Conservation (phyloP, 2,113 vertebrate species). For the Callaeas wilsoni region DNA sequence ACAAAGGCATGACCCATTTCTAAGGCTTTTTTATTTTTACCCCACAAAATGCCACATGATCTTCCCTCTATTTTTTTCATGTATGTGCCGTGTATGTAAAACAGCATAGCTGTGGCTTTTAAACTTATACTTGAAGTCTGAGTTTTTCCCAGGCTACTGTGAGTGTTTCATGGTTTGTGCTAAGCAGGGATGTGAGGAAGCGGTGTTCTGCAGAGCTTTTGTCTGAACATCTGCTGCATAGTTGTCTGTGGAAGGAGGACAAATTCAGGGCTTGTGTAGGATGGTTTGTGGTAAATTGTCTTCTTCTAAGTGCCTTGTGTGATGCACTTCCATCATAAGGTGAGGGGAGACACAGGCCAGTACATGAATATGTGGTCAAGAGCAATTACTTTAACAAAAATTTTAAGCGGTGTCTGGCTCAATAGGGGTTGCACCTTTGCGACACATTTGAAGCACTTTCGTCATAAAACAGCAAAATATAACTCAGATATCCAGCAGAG, state of each 20-base stretch:
- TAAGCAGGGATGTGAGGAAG: neutral
- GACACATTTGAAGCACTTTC: neutral
- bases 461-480: neutral
- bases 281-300: neutral
- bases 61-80: neutral
- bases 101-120: neutral
- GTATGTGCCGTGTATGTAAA: neutral
- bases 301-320: neutral
- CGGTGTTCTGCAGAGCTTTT: neutral
- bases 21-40: neutral
- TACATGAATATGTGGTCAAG: neutral
- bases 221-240: neutral
- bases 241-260: neutral
- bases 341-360: neutral
- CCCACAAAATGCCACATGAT: neutral
- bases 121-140: neutral
- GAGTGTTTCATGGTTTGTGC: neutral
- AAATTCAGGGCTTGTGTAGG: neutral
- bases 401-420: neutral
- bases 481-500: neutral
- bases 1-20: neutral
- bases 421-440: accelerated
- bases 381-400: neutral
- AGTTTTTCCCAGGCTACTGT: neutral
- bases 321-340: neutral